Percentiles rank a stretch among this genome's conserved stretches.
Conservation (phyloP, 2,797 vertebrate genomes). For the Astyanax mexicanus region DNA sequence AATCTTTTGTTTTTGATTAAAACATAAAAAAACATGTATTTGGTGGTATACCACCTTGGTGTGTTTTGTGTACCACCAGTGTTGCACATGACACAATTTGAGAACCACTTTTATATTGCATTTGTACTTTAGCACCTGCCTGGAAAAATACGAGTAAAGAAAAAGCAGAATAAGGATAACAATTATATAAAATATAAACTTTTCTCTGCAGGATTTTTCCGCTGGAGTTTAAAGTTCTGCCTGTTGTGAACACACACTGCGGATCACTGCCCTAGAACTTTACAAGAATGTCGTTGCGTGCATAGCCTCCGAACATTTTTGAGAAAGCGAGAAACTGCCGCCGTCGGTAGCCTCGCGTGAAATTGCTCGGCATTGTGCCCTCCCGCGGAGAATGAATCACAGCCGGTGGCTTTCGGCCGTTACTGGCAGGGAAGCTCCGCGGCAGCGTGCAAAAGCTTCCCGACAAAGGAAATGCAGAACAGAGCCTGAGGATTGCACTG, state of each 20-base stretch:
- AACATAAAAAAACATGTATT: too few relatives aligned
- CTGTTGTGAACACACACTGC: too few relatives aligned
- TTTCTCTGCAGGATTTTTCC: neutral
- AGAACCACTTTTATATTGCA: too few relatives aligned
- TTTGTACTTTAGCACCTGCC: too few relatives aligned
- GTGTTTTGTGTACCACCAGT: too few relatives aligned
- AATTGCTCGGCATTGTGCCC: constrained; percentile 3
- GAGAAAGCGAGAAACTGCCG: neutral
- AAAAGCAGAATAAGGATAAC: too few relatives aligned
- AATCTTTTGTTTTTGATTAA: too few relatives aligned
- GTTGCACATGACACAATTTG: too few relatives aligned
- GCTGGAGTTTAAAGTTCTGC: too few relatives aligned
- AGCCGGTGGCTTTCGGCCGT: neutral
- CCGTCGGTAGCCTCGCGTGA: neutral
- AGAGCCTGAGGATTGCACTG: neutral
- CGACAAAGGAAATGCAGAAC: neutral
- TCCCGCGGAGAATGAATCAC: neutral
- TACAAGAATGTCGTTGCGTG: neutral
- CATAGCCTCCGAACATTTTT: neutral
- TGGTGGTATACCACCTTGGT: too few relatives aligned
- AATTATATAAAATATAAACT: neutral
- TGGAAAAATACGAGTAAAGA: too few relatives aligned
- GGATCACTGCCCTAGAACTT: neutral
- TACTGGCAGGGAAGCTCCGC: neutral
- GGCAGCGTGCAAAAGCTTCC: neutral